Conservation (phyloP, 2,797 vertebrate species). For the Triplophysa bombifrons region DNA sequence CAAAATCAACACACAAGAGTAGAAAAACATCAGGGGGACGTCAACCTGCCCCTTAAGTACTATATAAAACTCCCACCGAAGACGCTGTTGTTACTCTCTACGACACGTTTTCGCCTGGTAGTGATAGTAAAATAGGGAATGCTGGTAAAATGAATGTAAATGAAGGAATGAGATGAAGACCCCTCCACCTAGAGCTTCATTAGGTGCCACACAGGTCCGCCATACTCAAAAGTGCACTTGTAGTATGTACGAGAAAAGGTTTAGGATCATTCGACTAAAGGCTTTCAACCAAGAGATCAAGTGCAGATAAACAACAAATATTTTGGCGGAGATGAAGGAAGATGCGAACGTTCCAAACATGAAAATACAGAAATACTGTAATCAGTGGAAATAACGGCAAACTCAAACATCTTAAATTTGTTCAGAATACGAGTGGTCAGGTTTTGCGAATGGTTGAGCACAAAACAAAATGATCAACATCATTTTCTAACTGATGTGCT, state of each 20-base stretch:
- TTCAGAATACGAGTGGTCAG: conserved; percentile 36
- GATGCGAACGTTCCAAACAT: conserved; percentile 7
- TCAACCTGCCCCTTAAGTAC: conserved; percentile 37
- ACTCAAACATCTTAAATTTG: conserved; percentile 55
- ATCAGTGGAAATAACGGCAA: conserved; percentile 48
- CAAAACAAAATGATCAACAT: conserved; percentile 39
- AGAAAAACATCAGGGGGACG: conserved; percentile 22
- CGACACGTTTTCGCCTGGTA: conserved; percentile 37
- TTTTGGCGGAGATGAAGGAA: conserved; percentile 29
- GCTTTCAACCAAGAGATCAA: conserved; percentile 63
- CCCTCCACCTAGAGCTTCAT: conserved; percentile 14
- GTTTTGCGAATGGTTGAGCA: not conserved
- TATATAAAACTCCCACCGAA: conserved; percentile 37
- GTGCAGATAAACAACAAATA: conserved; percentile 51
- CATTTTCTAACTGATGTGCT: not conserved
- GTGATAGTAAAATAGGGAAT: conserved; percentile 11
- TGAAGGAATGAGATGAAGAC: conserved; percentile 35
- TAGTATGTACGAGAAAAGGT: conserved; percentile 53
- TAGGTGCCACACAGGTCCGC: conserved; percentile 19
- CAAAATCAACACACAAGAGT: conserved; percentile 57
- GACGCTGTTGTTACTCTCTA: conserved; percentile 35
- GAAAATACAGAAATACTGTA: conserved; percentile 51
- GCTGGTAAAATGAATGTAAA: conserved; percentile 33
- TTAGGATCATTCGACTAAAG: conserved; percentile 59
- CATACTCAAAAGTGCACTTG: conserved; percentile 75